Percentiles rank a stretch among this genome's conserved stretches.
phyloP scores from a whole-genome alignment of 2,113 vertebrate genomes.

The Corvus cornix region DNA sequence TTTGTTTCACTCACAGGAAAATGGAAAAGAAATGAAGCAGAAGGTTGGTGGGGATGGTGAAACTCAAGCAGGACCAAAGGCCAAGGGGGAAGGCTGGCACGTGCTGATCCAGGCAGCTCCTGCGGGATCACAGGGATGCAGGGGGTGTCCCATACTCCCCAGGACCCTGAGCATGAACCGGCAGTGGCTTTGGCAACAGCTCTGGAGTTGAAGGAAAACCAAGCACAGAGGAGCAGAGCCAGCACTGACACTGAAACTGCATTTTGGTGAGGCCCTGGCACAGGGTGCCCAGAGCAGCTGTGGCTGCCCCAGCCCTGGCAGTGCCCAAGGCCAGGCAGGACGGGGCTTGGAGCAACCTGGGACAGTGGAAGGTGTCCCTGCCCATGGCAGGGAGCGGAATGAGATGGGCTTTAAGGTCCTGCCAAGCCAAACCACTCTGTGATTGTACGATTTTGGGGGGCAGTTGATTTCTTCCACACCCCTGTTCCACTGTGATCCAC shows the following conservation, averaged over 20 bases:
- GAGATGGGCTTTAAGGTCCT: background rate
- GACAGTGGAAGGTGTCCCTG: background rate
- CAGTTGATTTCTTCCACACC: background rate
- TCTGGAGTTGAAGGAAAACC: background rate
- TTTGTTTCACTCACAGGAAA: background rate
- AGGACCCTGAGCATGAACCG: background rate
- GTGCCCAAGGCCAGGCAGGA: background rate
- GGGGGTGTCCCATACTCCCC: background rate
- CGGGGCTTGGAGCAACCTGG: background rate
- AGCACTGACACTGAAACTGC: accelerated
- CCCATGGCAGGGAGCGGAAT: background rate
- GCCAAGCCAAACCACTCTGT: background rate
- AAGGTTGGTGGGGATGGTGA: background rate
- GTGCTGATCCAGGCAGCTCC: background rate
- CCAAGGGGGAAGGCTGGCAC: background rate
- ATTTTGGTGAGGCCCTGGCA: background rate
- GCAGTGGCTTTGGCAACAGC: background rate
- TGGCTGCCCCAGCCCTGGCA: background rate
- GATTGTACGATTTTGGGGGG: background rate
- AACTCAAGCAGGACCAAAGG: background rate
- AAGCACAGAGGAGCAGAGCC: background rate
- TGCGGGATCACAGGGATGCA: background rate
- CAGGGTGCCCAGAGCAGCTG: background rate
- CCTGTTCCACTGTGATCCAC: accelerated
- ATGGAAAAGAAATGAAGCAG: background rate